A percentile compares a stretch with the other conserved stretches of the same genome.
These are phyloP conservation scores for Drosophila peninsularis DNA, from an alignment of 2,888 invertebrate species.

Conservation along the genomic window DNA sequence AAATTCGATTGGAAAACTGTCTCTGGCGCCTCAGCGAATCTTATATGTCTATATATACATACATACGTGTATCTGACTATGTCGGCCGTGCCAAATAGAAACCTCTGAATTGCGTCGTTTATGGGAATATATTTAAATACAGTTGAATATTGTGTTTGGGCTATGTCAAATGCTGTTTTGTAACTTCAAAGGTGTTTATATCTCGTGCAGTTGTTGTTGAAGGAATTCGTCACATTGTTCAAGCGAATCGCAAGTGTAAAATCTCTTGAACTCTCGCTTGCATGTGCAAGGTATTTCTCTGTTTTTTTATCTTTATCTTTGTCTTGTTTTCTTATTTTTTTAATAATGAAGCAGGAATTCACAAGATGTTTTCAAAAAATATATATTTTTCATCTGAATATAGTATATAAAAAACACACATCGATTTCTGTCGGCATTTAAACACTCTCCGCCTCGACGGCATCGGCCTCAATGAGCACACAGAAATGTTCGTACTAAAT, in stretches of 20 bases:
- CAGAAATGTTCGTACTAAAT: conserved; percentile 2
- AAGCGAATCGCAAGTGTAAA: conserved; percentile 16
- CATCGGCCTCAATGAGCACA: conserved; percentile 27
- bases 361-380: conserved; percentile 8
- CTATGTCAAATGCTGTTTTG: conserved; percentile 2
- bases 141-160: conserved; percentile 1
- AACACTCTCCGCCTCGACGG: conserved; percentile 31
- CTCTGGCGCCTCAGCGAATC: not conserved
- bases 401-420: conserved; percentile 15
- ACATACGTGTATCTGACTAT: not conserved
- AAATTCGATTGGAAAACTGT: conserved; percentile 4
- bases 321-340: not conserved
- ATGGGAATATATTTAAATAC: conserved; percentile 7
- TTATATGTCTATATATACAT: no score
- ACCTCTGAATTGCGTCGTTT: conserved; percentile 9
- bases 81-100: conserved; percentile 3
- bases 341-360: conserved; percentile 6
- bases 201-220: conserved; percentile 1
- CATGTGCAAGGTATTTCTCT: not conserved
- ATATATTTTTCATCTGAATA: conserved; percentile 2
- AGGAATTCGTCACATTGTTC: conserved; percentile 23
- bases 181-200: conserved; percentile 4
- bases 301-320: not conserved
- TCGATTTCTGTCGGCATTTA: conserved; percentile 21
- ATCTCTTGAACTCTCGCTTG: not conserved